A percentile compares a stretch with the other conserved stretches of the same genome.
Evolutionary conservation across 2,888 invertebrate species (phyloP).

Genomic region (Drosophila paranaensis): DNA sequence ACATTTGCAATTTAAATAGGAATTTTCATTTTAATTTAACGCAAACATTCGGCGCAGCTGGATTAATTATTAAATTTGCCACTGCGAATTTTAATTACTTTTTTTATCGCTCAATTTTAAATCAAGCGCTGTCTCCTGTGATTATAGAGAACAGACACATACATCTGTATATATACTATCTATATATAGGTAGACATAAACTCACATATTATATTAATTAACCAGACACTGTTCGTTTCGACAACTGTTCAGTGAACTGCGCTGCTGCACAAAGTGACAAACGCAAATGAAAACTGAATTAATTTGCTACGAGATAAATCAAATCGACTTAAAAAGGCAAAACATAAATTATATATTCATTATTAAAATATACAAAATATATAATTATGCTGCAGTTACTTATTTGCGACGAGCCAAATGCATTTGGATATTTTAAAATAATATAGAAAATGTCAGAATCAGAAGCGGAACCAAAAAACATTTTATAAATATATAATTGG

Average conservation of each 20-base stretch:
- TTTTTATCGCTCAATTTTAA: constrained; percentile 33
- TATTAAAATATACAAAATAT: not conserved
- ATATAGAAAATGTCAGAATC: too few species aligned
- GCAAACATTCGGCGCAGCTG: constrained; percentile 59
- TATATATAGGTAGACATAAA: not conserved
- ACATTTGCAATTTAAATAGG: constrained; percentile 50
- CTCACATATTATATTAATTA: constrained; percentile 5
- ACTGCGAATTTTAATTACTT: constrained; percentile 49
- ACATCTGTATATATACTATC: not conserved
- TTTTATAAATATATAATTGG: too few species aligned
- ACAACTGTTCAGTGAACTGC: constrained; percentile 10
- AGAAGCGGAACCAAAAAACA: too few species aligned
- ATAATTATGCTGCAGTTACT: too few species aligned
- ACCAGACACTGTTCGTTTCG: not conserved
- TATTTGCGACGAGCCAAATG: too few species aligned
- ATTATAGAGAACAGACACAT: not conserved
- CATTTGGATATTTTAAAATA: not conserved
- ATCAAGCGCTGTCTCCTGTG: not conserved
- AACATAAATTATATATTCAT: not conserved
- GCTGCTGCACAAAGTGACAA: not conserved
- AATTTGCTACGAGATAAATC: not conserved
- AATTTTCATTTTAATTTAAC: constrained; percentile 61
- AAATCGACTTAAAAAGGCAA: not conserved
- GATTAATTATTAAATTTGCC: constrained; percentile 60
- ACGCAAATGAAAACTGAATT: constrained; percentile 5